Conservation (phyloP, 2,797 vertebrate species). For the Labroides dimidiatus region DNA sequence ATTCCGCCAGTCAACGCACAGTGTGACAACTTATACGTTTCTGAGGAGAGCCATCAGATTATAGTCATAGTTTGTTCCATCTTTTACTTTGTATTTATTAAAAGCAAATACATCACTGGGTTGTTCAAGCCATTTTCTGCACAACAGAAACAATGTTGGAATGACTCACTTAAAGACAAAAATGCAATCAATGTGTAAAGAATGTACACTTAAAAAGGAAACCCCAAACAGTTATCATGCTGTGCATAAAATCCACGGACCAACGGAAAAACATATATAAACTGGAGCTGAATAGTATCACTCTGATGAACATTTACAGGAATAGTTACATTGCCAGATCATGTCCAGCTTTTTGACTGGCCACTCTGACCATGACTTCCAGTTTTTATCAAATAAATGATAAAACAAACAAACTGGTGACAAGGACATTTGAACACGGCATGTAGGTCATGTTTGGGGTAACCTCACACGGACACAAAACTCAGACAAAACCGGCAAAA, state of each 20-base stretch:
- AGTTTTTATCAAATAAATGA: conserved; percentile 38
- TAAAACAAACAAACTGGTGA: conserved; percentile 22
- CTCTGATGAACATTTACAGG: conserved; percentile 40
- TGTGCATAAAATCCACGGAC: conserved; percentile 32
- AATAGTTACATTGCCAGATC: conserved; percentile 45
- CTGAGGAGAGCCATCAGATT: conserved; percentile 45
- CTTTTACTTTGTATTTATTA: conserved; percentile 45
- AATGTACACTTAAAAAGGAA: conserved; percentile 29
- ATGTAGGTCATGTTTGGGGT: conserved; percentile 18
- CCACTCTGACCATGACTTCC: conserved; percentile 14
- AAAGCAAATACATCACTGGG: conserved; percentile 53
- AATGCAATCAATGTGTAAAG: conserved; percentile 24
- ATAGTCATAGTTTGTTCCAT: conserved; percentile 46
- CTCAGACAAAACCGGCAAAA: conserved; percentile 16
- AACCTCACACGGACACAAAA: conserved; percentile 27
- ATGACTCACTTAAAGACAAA: conserved; percentile 46
- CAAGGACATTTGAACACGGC: conserved; percentile 21
- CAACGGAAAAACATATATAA: conserved; percentile 23
- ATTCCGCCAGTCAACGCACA: conserved; percentile 38
- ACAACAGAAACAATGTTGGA: conserved; percentile 44
- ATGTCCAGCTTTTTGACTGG: conserved; percentile 24
- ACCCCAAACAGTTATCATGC: conserved; percentile 1
- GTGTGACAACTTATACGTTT: conserved; percentile 38
- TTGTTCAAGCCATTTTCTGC: conserved; percentile 35
- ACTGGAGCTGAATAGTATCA: conserved; percentile 21